Evolutionary conservation across 2,797 vertebrate genomes (phyloP), one percentile per base, ranked within the genome.

Genomic region (Macropodus opercularis): DNA sequence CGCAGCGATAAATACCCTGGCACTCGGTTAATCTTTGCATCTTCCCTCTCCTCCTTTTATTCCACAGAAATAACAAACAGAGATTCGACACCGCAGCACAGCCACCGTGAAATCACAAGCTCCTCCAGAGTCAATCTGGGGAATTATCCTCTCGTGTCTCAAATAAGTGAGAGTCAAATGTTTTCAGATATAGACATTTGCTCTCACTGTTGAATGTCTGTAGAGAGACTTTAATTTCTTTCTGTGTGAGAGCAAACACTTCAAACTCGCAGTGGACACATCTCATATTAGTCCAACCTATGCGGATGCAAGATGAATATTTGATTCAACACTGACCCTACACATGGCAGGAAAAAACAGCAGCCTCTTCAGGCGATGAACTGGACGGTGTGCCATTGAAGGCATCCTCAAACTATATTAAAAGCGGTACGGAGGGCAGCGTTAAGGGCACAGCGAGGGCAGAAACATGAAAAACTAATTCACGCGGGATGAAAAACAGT

Each of bases 381-480:
- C 31, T 32, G 12, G 3, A 14, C 31, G 14, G 14, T 14, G 14
- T 14, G 31, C 31, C 31, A 32, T 14, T 32, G 31, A 11, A 5
- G 27, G 27, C 27, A 29, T 29, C 11, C 13, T 14, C 31, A 32
- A 14, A 32, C 31, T 32, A 32, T 32, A 32, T 32, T 32, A 32
- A 32, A 32, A 32, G 11, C 13, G 12, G 31, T 32, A 32, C 3
- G 14, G 31, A 14, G 31, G 31, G 14, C 31, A 32, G 31, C 11
- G 4, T 75, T 72, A 44, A 49, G 58, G 69, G 51, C 58, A 77
- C n/a, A 23, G 63, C 34, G 27, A 50, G 38, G 49, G 40, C 58
- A 70, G 56, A 78, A 72, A 72, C 72, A 79, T 10, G 44, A 60
- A 69, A 63, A 81, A 80, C 68, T 77, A 85, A 88, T 80, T 81